Evolutionary conservation across 2,113 vertebrate genomes (phyloP).

Genomic region (Reinhardtius hippoglossoides): DNA sequence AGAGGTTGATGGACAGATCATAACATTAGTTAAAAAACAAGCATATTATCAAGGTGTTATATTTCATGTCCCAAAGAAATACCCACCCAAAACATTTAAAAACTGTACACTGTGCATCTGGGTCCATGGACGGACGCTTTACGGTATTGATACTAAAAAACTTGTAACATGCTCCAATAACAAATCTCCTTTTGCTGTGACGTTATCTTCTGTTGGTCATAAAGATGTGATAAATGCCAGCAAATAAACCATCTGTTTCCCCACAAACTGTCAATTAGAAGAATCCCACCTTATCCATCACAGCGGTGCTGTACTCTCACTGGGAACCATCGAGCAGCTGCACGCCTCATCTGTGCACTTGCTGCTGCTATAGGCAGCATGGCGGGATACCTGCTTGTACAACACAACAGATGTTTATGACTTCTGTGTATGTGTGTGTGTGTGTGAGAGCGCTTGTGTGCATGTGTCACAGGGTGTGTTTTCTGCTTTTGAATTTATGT

Average conservation of each 20-base stretch:
- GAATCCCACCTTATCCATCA: conserved; percentile 68
- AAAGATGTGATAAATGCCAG: conserved; percentile 71
- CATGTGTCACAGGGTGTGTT: conserved; percentile 35
- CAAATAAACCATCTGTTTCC: conserved; percentile 74
- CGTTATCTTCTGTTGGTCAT: conserved; percentile 62
- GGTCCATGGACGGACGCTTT: background rate
- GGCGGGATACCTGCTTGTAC: conserved; percentile 64
- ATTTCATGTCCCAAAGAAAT: too few relatives aligned
- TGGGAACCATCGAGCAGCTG: conserved; percentile 73
- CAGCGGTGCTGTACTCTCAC: conserved; percentile 46
- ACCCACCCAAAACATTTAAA: too few relatives aligned
- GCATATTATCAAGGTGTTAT: too few relatives aligned
- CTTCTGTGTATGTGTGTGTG: conserved; percentile 30
- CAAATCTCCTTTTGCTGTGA: conserved; percentile 21
- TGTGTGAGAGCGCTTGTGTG: background rate
- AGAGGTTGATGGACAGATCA: background rate
- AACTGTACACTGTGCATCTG: background rate
- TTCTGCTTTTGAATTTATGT: conserved; percentile 50
- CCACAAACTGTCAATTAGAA: conserved; percentile 66
- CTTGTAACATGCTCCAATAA: conserved; percentile 29
- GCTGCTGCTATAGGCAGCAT: conserved; percentile 63
- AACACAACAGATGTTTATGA: conserved; percentile 82
- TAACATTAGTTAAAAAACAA: too few relatives aligned
- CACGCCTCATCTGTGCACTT: conserved; percentile 71
- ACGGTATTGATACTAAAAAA: background rate